Evolutionary conservation across 1,140 invertebrate species (phyloP).

Genomic region (Globodera ellingtonae): DNA sequence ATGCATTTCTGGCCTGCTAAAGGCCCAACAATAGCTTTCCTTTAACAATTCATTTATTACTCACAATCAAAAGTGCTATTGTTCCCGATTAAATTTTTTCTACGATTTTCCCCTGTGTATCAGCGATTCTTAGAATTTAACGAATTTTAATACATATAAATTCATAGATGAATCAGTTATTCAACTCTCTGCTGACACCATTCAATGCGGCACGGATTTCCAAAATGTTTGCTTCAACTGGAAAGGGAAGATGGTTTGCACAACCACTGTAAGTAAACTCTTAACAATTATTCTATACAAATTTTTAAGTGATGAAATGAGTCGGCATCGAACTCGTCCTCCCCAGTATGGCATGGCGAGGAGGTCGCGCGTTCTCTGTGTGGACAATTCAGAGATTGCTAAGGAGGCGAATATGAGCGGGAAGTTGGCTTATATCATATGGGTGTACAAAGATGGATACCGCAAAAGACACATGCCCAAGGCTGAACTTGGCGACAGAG

Average conservation of each 20-base stretch:
- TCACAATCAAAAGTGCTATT: too few relatives aligned
- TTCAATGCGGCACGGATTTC: neutral
- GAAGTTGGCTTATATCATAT: slow-evolving; percentile 76
- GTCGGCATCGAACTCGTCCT: slow-evolving; percentile 53
- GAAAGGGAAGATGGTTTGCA: slow-evolving; percentile 19
- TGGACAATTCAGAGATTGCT: slow-evolving; percentile 92
- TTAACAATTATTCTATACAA: neutral
- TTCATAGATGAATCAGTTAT: neutral
- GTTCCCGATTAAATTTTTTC: too few relatives aligned
- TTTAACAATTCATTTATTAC: too few relatives aligned
- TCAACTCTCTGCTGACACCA: neutral
- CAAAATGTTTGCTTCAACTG: slow-evolving; percentile 3
- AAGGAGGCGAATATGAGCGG: slow-evolving; percentile 89
- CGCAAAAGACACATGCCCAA: slow-evolving; percentile 66
- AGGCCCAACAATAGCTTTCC: too few relatives aligned
- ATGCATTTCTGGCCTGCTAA: too few relatives aligned
- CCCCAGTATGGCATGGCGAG: slow-evolving; percentile 66
- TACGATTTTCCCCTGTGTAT: too few relatives aligned
- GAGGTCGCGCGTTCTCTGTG: slow-evolving; percentile 80
- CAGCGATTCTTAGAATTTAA: too few relatives aligned
- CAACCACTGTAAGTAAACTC: slow-evolving; percentile 10
- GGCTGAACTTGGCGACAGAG: slow-evolving; percentile 86
- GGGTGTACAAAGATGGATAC: slow-evolving; percentile 68
- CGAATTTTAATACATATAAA: too few relatives aligned
- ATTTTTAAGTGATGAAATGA: slow-evolving; percentile 57